Evolutionary conservation across 2,888 invertebrate species (phyloP).

Genomic region (Chirona hameri): DNA sequence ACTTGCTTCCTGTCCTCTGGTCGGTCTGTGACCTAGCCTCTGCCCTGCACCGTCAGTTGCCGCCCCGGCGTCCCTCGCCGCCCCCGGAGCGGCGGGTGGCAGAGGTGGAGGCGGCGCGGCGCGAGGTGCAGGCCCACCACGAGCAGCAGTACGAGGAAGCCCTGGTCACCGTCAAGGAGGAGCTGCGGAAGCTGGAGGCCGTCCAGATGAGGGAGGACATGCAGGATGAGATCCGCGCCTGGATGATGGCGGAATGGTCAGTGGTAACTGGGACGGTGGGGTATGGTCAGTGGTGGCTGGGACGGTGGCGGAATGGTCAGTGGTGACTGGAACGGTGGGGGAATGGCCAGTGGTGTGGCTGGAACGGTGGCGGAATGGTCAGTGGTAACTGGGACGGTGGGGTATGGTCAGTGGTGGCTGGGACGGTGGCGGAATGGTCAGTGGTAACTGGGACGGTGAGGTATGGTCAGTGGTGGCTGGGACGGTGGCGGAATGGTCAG

Average conservation of each 20-base stretch:
- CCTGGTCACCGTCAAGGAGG: slow-evolving; percentile 54
- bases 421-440: slow-evolving; percentile 75
- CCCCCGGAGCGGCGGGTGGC: slow-evolving; percentile 44
- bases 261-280: background rate
- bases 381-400: background rate
- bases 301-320: slow-evolving; percentile 65
- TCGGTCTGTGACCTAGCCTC: background rate
- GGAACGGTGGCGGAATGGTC: slow-evolving; percentile 79
- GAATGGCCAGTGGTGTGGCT: slow-evolving; percentile 47
- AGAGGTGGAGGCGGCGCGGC: slow-evolving; percentile 40
- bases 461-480: slow-evolving; percentile 50
- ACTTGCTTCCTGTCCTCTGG: too few species aligned
- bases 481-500: slow-evolving; percentile 71
- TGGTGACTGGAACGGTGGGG: too few species aligned
- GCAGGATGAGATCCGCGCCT: slow-evolving; percentile 77
- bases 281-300: background rate
- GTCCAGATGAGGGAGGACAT: slow-evolving; percentile 78
- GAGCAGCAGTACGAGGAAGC: slow-evolving; percentile 67
- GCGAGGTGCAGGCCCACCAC: slow-evolving; percentile 61
- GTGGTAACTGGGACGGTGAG: background rate
- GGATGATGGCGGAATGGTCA: slow-evolving; percentile 75
- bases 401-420: slow-evolving; percentile 53
- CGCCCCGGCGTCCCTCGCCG: background rate
- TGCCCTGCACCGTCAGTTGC: background rate
- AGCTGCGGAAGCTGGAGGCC: slow-evolving; percentile 66